These are phyloP conservation scores for Chymomyza fuscimana DNA, from an alignment of 2,888 invertebrate genomes.

Conservation along the genomic window DNA sequence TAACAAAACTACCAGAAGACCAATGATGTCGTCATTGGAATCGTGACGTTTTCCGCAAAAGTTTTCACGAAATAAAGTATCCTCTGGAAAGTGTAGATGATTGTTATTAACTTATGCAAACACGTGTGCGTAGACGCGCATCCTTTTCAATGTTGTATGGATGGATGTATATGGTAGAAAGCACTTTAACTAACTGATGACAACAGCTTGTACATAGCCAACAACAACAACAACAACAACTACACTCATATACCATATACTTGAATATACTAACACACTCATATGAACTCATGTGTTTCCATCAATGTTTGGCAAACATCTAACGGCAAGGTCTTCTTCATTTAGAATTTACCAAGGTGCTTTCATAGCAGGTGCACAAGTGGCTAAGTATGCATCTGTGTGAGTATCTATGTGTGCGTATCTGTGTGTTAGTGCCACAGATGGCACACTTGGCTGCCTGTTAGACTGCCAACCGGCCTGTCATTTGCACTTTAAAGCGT, in stretches of 20 bases:
- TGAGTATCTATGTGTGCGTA: neutral
- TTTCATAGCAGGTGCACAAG: neutral
- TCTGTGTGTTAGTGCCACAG: slow-evolving; percentile 21
- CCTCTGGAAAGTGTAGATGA: slow-evolving; percentile 27
- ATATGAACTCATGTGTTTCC: slow-evolving; percentile 6
- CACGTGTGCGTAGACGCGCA: slow-evolving; percentile 13
- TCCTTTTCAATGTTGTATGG: slow-evolving; percentile 11
- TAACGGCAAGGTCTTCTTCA: slow-evolving; percentile 37
- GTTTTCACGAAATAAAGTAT: no score
- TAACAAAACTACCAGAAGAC: no score
- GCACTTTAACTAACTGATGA: slow-evolving; percentile 48
- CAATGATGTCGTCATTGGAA: no score
- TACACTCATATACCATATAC: neutral
- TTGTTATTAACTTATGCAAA: slow-evolving; percentile 63
- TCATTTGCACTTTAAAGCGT: slow-evolving; percentile 53
- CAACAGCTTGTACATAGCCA: slow-evolving; percentile 32
- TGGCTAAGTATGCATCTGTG: neutral
- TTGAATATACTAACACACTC: neutral
- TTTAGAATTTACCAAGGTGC: slow-evolving; percentile 29
- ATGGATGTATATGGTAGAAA: slow-evolving; percentile 16
- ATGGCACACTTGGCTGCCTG: neutral
- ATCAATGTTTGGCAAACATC: slow-evolving; percentile 3
- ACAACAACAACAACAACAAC: slow-evolving; percentile 23
- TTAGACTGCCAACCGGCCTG: slow-evolving; percentile 29
- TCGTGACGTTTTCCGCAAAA: no score